Conservation (phyloP, 2,113 vertebrate species). For the Scartelaos histophorus region DNA sequence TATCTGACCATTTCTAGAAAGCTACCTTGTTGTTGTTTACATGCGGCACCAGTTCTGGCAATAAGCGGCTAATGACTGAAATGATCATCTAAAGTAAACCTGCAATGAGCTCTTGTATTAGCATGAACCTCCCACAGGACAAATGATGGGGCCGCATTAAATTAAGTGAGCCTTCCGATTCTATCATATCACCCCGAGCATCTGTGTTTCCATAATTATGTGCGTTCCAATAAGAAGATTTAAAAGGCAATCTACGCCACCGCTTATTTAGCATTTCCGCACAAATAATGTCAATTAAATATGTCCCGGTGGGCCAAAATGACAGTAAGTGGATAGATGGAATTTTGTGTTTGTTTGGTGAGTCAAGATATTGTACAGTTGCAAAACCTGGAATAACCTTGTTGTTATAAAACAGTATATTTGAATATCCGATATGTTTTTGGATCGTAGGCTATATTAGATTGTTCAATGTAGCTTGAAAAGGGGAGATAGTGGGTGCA, state of each 20-base stretch:
- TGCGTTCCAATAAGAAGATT: slow-evolving; percentile 55
- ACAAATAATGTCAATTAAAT: slow-evolving; percentile 64
- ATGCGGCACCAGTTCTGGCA: slow-evolving; percentile 18
- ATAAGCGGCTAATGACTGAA: slow-evolving; percentile 46
- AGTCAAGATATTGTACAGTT: background rate
- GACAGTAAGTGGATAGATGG: slow-evolving; percentile 53
- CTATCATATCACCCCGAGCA: slow-evolving; percentile 63
- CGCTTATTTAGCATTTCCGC: slow-evolving; percentile 54
- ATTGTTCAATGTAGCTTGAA: too few relatives aligned
- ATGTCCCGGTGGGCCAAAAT: slow-evolving; percentile 46
- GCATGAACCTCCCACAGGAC: slow-evolving; percentile 52
- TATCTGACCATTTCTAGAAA: background rate
- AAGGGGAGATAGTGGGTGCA: too few relatives aligned
- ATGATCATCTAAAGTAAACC: slow-evolving; percentile 56
- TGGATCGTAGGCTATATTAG: background rate
- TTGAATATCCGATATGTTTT: background rate
- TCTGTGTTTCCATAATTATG: slow-evolving; percentile 62
- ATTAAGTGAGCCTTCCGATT: slow-evolving; percentile 66
- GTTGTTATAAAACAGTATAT: background rate
- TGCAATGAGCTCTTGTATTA: slow-evolving; percentile 54
- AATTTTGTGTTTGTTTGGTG: slow-evolving; percentile 43
- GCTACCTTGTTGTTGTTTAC: slow-evolving; percentile 18
- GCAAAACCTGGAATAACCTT: background rate
- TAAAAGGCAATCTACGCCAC: slow-evolving; percentile 59
- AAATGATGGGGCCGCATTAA: slow-evolving; percentile 63